A percentile compares a stretch with the other conserved stretches of the same genome.
phyloP scores from a whole-genome alignment of 2,888 invertebrate genomes.

The Itoplectis maculator region DNA sequence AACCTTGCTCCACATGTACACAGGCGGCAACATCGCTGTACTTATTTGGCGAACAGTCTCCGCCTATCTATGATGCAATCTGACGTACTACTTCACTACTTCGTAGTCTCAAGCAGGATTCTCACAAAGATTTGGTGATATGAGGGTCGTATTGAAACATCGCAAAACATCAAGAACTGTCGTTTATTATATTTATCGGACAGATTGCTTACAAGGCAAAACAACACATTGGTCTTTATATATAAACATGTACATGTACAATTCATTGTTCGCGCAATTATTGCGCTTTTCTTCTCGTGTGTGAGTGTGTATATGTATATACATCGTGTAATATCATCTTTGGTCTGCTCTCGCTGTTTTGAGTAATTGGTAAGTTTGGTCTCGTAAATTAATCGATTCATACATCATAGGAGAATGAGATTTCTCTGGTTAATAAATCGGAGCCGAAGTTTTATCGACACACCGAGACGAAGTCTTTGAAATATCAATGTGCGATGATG shows the following conservation, averaged over 20 bases:
- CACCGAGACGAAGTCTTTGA: no score
- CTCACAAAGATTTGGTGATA: neutral
- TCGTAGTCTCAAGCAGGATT: neutral
- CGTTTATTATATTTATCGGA: conserved; percentile 37
- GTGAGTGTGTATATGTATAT: neutral
- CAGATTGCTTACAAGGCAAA: conserved; percentile 14
- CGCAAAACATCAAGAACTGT: neutral
- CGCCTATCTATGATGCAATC: conserved; percentile 63
- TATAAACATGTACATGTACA: conserved; percentile 51
- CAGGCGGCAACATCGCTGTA: conserved; percentile 94
- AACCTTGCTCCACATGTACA: conserved; percentile 94
- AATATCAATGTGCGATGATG: no score
- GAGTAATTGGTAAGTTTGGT: conserved; percentile 19
- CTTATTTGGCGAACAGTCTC: conserved; percentile 79
- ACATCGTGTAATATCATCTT: conserved; percentile 25
- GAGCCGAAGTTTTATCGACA: neutral
- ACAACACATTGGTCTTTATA: neutral
- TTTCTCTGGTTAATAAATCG: neutral
- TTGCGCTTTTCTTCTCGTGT: neutral
- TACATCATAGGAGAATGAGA: neutral
- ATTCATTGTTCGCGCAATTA: neutral
- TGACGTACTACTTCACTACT: no score
- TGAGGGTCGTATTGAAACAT: neutral
- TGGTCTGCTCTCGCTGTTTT: conserved; percentile 35
- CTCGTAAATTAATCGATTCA: conserved; percentile 5